These are phyloP conservation scores for Galeopsomyia nigrocyanea DNA, from an alignment of 2,888 invertebrate species.

Conservation along the genomic window DNA sequence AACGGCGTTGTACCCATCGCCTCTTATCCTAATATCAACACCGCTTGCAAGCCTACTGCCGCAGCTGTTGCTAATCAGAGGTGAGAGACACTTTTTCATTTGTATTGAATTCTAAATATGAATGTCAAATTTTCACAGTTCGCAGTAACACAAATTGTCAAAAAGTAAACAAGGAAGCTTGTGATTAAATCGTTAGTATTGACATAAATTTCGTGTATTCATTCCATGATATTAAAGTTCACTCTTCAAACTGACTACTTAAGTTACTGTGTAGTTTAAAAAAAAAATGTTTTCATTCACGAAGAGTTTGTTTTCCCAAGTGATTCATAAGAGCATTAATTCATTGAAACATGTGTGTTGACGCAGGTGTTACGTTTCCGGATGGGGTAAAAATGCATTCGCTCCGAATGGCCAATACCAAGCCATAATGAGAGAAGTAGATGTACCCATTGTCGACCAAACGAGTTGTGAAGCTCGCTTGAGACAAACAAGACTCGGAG, in stretches of 20 bases:
- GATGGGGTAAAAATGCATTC: conserved; percentile 90
- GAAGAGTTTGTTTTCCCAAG: too few relatives aligned
- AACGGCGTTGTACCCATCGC: conserved; percentile 65
- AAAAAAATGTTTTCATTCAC: background rate
- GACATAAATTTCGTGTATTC: background rate
- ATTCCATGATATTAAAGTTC: too few relatives aligned
- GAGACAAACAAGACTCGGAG: conserved; percentile 76
- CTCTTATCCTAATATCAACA: conserved; percentile 67
- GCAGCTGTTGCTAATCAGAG: conserved; percentile 59
- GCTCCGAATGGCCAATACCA: conserved; percentile 72
- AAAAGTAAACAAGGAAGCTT: conserved; percentile 54
- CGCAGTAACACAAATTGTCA: too few relatives aligned
- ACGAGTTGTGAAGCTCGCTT: conserved; percentile 76
- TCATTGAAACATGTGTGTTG: background rate
- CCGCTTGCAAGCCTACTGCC: conserved; percentile 70
- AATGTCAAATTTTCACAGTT: too few relatives aligned
- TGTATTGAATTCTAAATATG: too few relatives aligned
- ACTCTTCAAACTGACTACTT: too few relatives aligned
- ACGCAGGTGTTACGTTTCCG: conserved; percentile 77
- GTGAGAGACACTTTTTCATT: too few relatives aligned
- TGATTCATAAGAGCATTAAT: background rate
- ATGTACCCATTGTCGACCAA: conserved; percentile 79
- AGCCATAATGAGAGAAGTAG: conserved; percentile 81
- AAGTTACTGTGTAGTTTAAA: background rate
- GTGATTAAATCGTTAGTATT: conserved; percentile 14